These are phyloP conservation scores for Drosophila sproati DNA, from an alignment of 1,140 invertebrate species.

Conservation along the genomic window DNA sequence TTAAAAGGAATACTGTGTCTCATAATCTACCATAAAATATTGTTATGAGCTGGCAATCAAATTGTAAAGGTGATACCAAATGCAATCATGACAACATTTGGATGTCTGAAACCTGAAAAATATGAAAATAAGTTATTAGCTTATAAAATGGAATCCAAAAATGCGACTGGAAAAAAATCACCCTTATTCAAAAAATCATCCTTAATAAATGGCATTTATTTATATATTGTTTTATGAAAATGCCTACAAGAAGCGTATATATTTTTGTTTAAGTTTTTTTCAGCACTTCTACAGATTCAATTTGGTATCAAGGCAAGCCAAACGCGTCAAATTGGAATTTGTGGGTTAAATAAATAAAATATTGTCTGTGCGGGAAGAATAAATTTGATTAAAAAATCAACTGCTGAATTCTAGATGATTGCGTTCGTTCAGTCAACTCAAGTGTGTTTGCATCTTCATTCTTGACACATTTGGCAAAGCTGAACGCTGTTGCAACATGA, in stretches of 20 bases:
- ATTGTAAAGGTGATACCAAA: slow-evolving; percentile 18
- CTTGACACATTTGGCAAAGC: slow-evolving; percentile 34
- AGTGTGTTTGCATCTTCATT: slow-evolving; percentile 28
- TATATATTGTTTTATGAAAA: neutral
- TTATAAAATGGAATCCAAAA: too few relatives aligned
- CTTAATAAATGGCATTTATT: too few relatives aligned
- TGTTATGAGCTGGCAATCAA: slow-evolving; percentile 27
- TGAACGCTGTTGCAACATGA: slow-evolving; percentile 22
- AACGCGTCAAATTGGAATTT: slow-evolving; percentile 10
- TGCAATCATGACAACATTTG: slow-evolving; percentile 2
- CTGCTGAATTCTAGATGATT: slow-evolving; percentile 56
- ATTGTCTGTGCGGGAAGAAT: slow-evolving; percentile 30
- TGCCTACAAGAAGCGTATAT: neutral
- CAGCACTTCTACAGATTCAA: neutral
- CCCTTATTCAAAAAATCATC: too few relatives aligned
- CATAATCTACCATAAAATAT: slow-evolving; percentile 29
- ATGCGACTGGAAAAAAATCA: too few relatives aligned
- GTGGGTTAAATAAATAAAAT: slow-evolving; percentile 42
- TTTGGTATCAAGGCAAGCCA: slow-evolving; percentile 1
- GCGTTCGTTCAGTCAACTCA: slow-evolving; percentile 50
- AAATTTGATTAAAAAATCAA: slow-evolving; percentile 70
- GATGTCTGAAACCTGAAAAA: neutral
- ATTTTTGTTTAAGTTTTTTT: neutral
- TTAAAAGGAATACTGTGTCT: slow-evolving; percentile 30
- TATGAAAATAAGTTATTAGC: neutral